These are phyloP conservation scores for Peromyscus maniculatus DNA, from an alignment of 2,113 vertebrate species.

Conservation along the genomic window DNA sequence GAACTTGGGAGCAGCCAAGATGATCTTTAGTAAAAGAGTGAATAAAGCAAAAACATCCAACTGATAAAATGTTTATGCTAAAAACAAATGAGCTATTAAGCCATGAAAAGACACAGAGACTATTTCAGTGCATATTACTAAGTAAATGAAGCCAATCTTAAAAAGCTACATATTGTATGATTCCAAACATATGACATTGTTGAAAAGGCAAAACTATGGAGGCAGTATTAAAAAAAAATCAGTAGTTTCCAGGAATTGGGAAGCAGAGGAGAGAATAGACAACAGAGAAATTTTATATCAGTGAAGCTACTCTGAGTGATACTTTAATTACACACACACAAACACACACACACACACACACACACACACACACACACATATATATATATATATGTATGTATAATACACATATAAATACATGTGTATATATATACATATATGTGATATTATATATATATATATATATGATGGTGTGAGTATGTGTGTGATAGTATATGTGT, in stretches of 20 bases:
- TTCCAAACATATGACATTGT: conserved; percentile 24
- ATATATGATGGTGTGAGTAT: too few relatives aligned
- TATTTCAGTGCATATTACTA: conserved; percentile 11
- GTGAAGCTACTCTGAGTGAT: not conserved
- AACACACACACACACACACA: too few relatives aligned
- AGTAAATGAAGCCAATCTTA: conserved; percentile 19
- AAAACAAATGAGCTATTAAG: conserved; percentile 42
- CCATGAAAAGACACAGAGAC: not conserved
- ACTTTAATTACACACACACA: not conserved
- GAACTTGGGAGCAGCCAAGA: conserved; percentile 34
- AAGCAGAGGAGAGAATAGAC: not conserved
- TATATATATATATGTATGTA: too few relatives aligned
- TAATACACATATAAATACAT: too few relatives aligned
- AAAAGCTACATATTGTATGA: not conserved
- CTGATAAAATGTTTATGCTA: not conserved
- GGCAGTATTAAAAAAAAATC: not conserved
- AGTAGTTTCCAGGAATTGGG: not conserved
- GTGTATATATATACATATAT: too few relatives aligned
- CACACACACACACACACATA: too few relatives aligned
- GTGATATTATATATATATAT: too few relatives aligned
- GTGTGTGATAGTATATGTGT: not conserved
- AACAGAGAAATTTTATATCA: not conserved
- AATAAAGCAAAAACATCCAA: not conserved
- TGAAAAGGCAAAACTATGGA: conserved; percentile 15
- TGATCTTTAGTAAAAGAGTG: not conserved